Base-by-base conservation (phyloP, 30 jellyfish, hydroid and myxozoan genomes). In the Hydractinia echinata region DNA sequence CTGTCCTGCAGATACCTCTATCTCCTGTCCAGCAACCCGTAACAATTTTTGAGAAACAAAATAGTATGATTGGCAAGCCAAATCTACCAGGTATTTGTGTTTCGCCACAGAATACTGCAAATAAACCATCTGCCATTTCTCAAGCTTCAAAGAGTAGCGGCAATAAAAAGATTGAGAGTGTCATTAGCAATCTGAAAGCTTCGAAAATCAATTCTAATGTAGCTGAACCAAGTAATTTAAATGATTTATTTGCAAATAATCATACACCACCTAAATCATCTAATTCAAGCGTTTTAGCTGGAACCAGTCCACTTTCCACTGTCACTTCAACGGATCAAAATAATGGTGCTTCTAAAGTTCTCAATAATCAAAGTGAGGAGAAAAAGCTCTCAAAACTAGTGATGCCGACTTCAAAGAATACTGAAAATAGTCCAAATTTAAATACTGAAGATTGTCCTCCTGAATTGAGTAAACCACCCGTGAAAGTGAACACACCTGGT, bases 401-500 rank as follows among this genome's bases (percentile, higher is more conserved):
- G 44, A 30, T 30, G 44, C 44, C 44, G 2, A 30, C 44, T 30
- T 30, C 44, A 30, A 30, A 30, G 44, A 30, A 30, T 30, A 30
- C 44, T 30, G 44, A 30, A 30, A 30, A 30, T 30, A 30, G 44
- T 30, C 44, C 44, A 30, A 30, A 30, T 30, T 30, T 64, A 13
- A 64, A 51, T 1, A 51, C 19, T 2, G 74, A 64, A n/a, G 39
- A 44, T 13, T 6, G 19, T 44, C 74, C 74, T n/a, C 74, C 74
- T 64, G 74, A 64, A 44, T 64, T 64, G 16, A 64, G 74, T 64
- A 44, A 64, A 51, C 74, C 74, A 6, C 44, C 44, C 44, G 19
- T 64, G 74, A 64, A 64, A 13, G 74, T 64, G 39, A 64, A 64
- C 74, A 64, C 74, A n/a, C 74, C 74, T 6, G 39, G 74, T 13